phyloP scores from a whole-genome alignment of 2,888 invertebrate species.

The Ochropacha duplaris region DNA sequence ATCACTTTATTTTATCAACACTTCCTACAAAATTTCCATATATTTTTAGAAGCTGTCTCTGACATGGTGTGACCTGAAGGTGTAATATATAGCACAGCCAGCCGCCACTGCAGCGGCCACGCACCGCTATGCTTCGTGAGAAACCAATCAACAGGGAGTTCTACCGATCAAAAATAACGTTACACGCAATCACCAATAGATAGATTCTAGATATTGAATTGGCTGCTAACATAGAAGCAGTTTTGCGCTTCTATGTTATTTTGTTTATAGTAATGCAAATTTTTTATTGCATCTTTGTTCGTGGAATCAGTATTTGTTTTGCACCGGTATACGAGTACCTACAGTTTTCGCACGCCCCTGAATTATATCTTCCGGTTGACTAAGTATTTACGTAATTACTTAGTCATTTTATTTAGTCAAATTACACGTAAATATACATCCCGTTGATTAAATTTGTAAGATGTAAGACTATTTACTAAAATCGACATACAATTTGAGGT shows the following conservation, averaged over 20 bases:
- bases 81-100: conserved; percentile 22
- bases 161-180: conserved; percentile 28
- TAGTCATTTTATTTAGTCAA: not conserved
- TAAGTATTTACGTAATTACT: not conserved
- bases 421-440: too few species aligned
- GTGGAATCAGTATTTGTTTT: not conserved
- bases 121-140: conserved; percentile 32
- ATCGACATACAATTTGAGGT: too few species aligned
- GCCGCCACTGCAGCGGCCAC: conserved; percentile 17
- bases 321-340: not conserved
- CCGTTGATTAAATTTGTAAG: too few species aligned
- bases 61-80: conserved; percentile 18
- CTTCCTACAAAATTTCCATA: not conserved
- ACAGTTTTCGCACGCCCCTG: not conserved
- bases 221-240: not conserved
- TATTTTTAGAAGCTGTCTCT: not conserved
- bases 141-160: conserved; percentile 42
- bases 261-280: not conserved
- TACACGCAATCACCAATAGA: conserved; percentile 33
- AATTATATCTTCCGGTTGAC: not conserved
- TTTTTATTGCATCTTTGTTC: not conserved
- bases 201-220: conserved; percentile 4
- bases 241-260: not conserved
- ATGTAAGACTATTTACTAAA: too few species aligned
- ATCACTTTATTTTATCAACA: not conserved